These are phyloP conservation scores for Epirrita christyi DNA, from an alignment of 2,888 invertebrate genomes.

Conservation along the genomic window DNA sequence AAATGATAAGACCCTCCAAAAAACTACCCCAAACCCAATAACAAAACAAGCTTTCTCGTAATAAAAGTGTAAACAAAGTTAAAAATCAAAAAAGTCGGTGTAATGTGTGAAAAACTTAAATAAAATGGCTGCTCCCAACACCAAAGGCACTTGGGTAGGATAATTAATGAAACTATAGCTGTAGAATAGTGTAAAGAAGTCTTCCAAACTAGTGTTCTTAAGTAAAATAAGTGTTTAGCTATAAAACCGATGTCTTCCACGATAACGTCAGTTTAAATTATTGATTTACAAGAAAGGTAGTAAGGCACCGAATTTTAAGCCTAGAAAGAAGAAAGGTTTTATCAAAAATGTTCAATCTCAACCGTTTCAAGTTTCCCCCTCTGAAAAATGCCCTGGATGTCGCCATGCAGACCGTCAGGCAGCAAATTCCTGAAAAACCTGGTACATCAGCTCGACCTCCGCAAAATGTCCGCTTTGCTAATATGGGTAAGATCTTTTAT, in stretches of 20 bases:
- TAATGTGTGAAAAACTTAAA: slow-evolving; percentile 37
- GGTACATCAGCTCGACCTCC: slow-evolving; percentile 78
- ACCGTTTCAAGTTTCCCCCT: slow-evolving; percentile 88
- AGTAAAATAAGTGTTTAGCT: slow-evolving; percentile 33
- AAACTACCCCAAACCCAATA: slow-evolving; percentile 34
- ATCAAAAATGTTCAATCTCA: slow-evolving; percentile 69
- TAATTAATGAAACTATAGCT: slow-evolving; percentile 51
- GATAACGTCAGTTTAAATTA: slow-evolving; percentile 41
- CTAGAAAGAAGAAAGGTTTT: slow-evolving; percentile 19
- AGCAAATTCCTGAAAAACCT: slow-evolving; percentile 89
- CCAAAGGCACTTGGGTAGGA: slow-evolving; percentile 48
- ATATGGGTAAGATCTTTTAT: slow-evolving; percentile 65
- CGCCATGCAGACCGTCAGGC: slow-evolving; percentile 92
- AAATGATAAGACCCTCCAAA: slow-evolving; percentile 44
- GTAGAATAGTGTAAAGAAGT: slow-evolving; percentile 74
- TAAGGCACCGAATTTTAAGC: slow-evolving; percentile 19
- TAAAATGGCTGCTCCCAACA: slow-evolving; percentile 64
- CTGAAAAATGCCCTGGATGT: slow-evolving; percentile 91
- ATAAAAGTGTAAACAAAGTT: slow-evolving; percentile 28
- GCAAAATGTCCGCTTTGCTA: slow-evolving; percentile 83
- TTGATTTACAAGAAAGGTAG: slow-evolving; percentile 16
- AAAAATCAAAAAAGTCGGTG: slow-evolving; percentile 38
- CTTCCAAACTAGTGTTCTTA: slow-evolving; percentile 69
- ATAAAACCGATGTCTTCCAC: slow-evolving; percentile 52
- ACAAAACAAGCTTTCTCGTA: slow-evolving; percentile 36